Conservation (phyloP, 1,140 invertebrate species). For the Branchinecta lynchi region DNA sequence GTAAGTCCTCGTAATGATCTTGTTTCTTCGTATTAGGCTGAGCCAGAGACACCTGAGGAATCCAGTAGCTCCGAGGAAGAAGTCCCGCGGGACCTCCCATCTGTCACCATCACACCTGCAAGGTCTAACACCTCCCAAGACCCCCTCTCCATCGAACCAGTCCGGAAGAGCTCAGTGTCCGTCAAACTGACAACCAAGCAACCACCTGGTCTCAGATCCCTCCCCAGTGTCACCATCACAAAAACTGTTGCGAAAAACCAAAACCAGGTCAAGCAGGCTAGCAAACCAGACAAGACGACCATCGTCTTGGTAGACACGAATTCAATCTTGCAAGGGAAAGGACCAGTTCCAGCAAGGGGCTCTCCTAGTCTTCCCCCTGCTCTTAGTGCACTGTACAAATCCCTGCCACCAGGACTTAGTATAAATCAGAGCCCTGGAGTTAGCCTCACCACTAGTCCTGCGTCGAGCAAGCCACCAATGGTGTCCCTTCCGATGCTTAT, state of each 20-base stretch:
- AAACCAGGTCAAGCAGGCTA: not conserved
- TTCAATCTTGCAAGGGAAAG: conserved; percentile 46
- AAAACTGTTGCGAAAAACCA: not conserved
- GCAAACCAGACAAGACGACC: conserved; percentile 13
- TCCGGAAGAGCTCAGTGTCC: not conserved
- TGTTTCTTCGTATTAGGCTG: not conserved
- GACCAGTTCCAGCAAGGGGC: conserved; percentile 40
- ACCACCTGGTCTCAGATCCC: not conserved
- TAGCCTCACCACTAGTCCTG: conserved; percentile 3
- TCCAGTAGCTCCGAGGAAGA: not conserved
- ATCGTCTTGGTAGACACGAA: conserved; percentile 62
- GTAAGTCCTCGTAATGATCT: no score
- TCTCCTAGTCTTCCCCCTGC: conserved; percentile 21
- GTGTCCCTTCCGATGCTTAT: conserved; percentile 7
- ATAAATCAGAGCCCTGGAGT: conserved; percentile 13
- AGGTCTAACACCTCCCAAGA: not conserved
- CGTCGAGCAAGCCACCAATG: conserved; percentile 1
- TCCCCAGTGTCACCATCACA: not conserved
- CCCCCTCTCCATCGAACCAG: not conserved
- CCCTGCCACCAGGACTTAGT: conserved; percentile 16
- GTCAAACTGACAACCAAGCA: not conserved
- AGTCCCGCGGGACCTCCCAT: not conserved
- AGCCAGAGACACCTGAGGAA: not conserved
- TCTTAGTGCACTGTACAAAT: conserved; percentile 14
- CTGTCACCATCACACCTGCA: conserved; percentile 7